These are phyloP conservation scores for Calameuta pallipes DNA, from an alignment of 2,888 invertebrate species.

Conservation along the genomic window DNA sequence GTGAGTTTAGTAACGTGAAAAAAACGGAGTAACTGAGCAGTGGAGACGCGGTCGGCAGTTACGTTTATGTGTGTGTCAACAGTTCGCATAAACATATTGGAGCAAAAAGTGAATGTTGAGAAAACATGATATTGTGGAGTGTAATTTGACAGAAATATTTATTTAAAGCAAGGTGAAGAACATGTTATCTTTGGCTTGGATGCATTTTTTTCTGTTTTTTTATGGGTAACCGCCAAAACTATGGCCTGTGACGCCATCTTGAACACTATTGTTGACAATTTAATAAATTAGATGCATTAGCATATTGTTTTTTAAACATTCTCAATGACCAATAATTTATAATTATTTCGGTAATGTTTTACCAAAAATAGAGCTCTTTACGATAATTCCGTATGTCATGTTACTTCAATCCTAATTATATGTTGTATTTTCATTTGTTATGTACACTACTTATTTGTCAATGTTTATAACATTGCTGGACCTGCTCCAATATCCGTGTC, in stretches of 20 bases:
- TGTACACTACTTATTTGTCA: neutral
- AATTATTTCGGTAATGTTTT: neutral
- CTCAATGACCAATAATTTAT: neutral
- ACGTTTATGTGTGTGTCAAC: constrained; percentile 20
- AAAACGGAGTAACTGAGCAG: neutral
- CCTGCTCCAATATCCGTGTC: neutral
- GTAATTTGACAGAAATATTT: constrained; percentile 24
- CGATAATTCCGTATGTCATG: neutral
- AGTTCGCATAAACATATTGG: constrained; percentile 14
- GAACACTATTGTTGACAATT: constrained; percentile 58
- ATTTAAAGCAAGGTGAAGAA: constrained; percentile 30
- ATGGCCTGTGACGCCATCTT: constrained; percentile 58
- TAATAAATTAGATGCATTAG: constrained; percentile 22
- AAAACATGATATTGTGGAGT: constrained; percentile 34
- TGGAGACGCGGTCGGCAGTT: constrained; percentile 20
- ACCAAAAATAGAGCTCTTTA: neutral
- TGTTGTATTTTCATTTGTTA: neutral
- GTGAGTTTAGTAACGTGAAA: constrained; percentile 3
- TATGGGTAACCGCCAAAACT: constrained; percentile 55
- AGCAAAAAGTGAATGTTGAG: constrained; percentile 6
- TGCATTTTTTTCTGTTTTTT: constrained; percentile 13
- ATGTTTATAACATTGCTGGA: neutral
- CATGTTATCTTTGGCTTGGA: constrained; percentile 1
- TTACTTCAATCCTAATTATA: neutral
- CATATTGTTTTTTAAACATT: neutral